These are phyloP conservation scores for Cosmopolites sordidus DNA, from an alignment of 2,888 invertebrate genomes.

Conservation along the genomic window DNA sequence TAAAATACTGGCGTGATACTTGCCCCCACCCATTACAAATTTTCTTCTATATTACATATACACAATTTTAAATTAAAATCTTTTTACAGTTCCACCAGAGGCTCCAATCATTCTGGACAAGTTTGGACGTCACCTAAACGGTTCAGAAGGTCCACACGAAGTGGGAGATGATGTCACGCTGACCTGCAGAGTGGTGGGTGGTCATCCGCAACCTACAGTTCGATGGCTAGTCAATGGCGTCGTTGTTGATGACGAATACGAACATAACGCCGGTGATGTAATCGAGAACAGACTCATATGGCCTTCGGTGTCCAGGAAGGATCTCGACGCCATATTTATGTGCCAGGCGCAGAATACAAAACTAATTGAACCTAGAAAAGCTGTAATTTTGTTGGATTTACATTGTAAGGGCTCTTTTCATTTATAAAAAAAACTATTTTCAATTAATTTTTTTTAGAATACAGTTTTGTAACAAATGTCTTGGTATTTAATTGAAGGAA, in stretches of 20 bases:
- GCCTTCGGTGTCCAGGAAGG: constrained; percentile 70
- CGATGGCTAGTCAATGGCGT: constrained; percentile 80
- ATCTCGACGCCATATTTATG: constrained; percentile 81
- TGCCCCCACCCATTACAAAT: too few relatives aligned
- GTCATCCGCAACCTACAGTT: constrained; percentile 78
- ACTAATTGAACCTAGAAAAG: constrained; percentile 74
- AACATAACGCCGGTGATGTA: constrained; percentile 79
- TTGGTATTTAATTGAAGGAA: too few relatives aligned
- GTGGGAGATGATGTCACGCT: constrained; percentile 81
- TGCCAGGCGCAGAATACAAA: constrained; percentile 84
- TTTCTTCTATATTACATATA: neutral
- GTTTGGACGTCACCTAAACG: constrained; percentile 77
- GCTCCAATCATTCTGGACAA: constrained; percentile 80
- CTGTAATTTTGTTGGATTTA: constrained; percentile 71
- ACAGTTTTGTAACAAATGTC: too few relatives aligned
- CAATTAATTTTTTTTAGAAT: too few relatives aligned
- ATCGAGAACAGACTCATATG: constrained; percentile 78
- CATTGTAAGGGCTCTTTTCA: too few relatives aligned
- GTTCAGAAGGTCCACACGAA: constrained; percentile 77
- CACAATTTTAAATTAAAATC: too few relatives aligned
- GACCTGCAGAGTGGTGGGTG: constrained; percentile 82
- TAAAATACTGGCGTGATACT: too few relatives aligned
- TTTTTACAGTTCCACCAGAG: constrained; percentile 74
- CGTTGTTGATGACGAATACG: constrained; percentile 75
- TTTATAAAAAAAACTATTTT: too few relatives aligned